These are phyloP conservation scores for Helleia helle DNA, from an alignment of 2,888 invertebrate species.

Conservation along the genomic window DNA sequence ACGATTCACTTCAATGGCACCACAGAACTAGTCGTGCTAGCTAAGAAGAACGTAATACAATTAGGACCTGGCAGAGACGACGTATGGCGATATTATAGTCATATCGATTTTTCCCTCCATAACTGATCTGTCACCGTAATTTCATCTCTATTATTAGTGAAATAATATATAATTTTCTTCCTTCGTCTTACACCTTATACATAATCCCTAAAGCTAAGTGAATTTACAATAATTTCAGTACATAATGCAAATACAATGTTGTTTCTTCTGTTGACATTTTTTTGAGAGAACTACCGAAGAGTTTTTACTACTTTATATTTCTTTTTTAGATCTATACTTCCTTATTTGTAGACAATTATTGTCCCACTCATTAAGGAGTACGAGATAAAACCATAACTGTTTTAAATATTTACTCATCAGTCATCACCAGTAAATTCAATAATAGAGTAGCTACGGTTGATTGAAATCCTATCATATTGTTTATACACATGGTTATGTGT, in stretches of 20 bases:
- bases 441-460: too few species aligned
- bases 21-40: neutral
- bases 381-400: too few species aligned
- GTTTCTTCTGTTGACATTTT: slow-evolving; percentile 1
- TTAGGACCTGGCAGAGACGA: slow-evolving; percentile 39
- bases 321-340: too few species aligned
- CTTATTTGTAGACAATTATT: too few species aligned
- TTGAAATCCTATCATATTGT: too few species aligned
- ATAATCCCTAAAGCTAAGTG: slow-evolving; percentile 6
- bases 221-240: neutral
- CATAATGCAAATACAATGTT: neutral
- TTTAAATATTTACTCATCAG: too few species aligned
- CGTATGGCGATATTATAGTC: slow-evolving; percentile 39
- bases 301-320: too few species aligned
- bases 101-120: slow-evolving; percentile 46
- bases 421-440: too few species aligned
- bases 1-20: neutral
- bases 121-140: slow-evolving; percentile 29
- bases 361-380: too few species aligned
- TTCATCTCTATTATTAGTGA: slow-evolving; percentile 23
- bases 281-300: neutral
- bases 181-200: neutral
- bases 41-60: slow-evolving; percentile 4
- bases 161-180: slow-evolving; percentile 12
- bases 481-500: too few species aligned